A percentile compares a stretch with the other conserved stretches of the same genome.
Conservation (phyloP, 2,113 vertebrate genomes). For the Ploceus nigricollis region DNA sequence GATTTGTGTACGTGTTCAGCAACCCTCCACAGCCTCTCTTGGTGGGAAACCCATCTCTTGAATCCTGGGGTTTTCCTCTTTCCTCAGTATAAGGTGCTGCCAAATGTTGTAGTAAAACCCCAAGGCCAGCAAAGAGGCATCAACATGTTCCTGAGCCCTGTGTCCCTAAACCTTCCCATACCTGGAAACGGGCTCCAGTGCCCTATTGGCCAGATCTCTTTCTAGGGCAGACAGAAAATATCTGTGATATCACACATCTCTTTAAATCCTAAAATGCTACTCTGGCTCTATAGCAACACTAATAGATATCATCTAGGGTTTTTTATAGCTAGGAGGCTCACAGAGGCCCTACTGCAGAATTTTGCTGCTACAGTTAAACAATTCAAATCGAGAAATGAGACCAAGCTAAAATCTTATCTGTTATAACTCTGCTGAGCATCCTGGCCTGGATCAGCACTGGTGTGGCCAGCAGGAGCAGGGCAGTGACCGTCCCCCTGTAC, state of each 20-base stretch:
- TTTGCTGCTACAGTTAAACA: not conserved
- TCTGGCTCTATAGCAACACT: conserved; percentile 32
- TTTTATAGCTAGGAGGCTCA: not conserved
- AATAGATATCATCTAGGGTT: not conserved
- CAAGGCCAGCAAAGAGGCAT: not conserved
- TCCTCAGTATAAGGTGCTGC: not conserved
- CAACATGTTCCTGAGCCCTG: not conserved
- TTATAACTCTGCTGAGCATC: not conserved
- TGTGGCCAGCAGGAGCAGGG: not conserved
- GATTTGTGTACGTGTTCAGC: not conserved
- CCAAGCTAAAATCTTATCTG: not conserved
- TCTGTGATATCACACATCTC: not conserved
- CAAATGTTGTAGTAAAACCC: not conserved
- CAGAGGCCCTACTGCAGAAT: not conserved
- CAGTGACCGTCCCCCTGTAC: not conserved
- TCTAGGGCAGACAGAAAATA: not conserved
- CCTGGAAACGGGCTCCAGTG: not conserved
- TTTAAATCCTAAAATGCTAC: conserved; percentile 39
- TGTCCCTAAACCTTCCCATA: not conserved
- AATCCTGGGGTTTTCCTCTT: not conserved
- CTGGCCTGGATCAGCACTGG: not conserved
- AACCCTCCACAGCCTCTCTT: not conserved
- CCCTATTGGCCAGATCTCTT: not conserved
- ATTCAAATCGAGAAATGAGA: not conserved
- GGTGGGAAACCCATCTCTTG: not conserved